A percentile compares a stretch with the other conserved stretches of the same genome.
Conservation (phyloP, 2,113 vertebrate genomes). For the Tangachromis dhanisi region DNA sequence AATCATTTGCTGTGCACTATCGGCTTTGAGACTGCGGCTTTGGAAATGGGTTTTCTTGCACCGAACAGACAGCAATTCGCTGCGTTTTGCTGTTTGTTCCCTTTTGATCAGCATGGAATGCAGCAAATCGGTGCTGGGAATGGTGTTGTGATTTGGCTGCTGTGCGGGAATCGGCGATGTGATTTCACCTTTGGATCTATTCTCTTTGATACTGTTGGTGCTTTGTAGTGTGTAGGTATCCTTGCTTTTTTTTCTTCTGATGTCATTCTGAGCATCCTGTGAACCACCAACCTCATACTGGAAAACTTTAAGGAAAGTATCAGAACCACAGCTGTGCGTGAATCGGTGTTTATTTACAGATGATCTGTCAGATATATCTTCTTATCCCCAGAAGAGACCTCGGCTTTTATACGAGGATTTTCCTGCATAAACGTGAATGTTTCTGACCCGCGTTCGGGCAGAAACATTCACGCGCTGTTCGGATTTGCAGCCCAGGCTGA, state of each 20-base stretch:
- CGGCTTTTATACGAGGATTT: rapidly evolving
- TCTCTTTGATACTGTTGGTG: neutral
- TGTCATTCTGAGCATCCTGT: conserved; percentile 7
- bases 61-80: neutral
- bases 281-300: neutral
- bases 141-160: neutral
- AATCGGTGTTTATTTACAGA: neutral
- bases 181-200: conserved; percentile 14
- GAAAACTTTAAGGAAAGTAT: neutral
- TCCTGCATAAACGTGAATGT: neutral
- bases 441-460: neutral
- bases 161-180: neutral
- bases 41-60: neutral
- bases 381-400: neutral
- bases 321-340: neutral
- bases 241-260: neutral
- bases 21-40: conserved; percentile 31
- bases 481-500: conserved; percentile 8
- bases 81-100: conserved; percentile 20
- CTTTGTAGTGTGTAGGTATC: neutral
- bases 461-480: neutral
- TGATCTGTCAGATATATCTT: neutral
- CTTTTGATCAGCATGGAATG: conserved; percentile 49
- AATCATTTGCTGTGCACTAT: conserved; percentile 42
- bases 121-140: conserved; percentile 32